Evolutionary conservation across 2,113 vertebrate species (phyloP), one percentile per base, ranked within the genome.

Genomic region (Brachyhypopomus occidentalis): DNA sequence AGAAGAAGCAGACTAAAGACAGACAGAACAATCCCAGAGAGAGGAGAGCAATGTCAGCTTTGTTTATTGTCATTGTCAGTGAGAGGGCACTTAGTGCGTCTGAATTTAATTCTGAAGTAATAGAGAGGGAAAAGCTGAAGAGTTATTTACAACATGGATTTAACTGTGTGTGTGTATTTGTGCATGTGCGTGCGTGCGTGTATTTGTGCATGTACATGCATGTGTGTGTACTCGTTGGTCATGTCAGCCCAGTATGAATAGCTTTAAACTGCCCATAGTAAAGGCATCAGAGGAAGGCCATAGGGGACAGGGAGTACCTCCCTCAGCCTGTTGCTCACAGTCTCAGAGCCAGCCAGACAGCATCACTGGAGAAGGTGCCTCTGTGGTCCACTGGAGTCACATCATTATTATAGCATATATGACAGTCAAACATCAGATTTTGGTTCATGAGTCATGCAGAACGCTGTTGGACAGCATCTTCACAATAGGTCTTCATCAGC

Each of bases 261-360:
- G 63, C 80, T 87, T 85, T 73, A 73, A 85, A 88, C 90, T 73
- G 91, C 93, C 85, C 86, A 84, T 83, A 83, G 88, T 84, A 69
- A 88, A 80, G 87, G 80, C 72, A 22, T 52, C 88, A 76, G 85
- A 88, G 84, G 38, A 76, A 90, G 90, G 89, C 92, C 91, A 86
- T 84, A 88, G 79, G 88, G 89, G 82, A 89, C 88, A 80, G 93
- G 92, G 91, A 90, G 91, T 92, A 91, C 85, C 90, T 85, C 88
- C 86, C 85, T 93, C 88, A 90, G 89, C 89, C 86, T 86, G 90
- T 89, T 2, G 86, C 92, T 90, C 84, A 12, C 20, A 82, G 84
- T 85, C 87, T 72, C 41, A 76, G 38, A 60, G 25, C 22, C 45
- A 19, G n/a, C 41, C 64, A 25, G 64, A 52, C 27, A 74, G 48